Evolutionary conservation across 2,797 vertebrate genomes (phyloP), one percentile per base, ranked within the genome.

Genomic region (Melanogrammus aeglefinus): DNA sequence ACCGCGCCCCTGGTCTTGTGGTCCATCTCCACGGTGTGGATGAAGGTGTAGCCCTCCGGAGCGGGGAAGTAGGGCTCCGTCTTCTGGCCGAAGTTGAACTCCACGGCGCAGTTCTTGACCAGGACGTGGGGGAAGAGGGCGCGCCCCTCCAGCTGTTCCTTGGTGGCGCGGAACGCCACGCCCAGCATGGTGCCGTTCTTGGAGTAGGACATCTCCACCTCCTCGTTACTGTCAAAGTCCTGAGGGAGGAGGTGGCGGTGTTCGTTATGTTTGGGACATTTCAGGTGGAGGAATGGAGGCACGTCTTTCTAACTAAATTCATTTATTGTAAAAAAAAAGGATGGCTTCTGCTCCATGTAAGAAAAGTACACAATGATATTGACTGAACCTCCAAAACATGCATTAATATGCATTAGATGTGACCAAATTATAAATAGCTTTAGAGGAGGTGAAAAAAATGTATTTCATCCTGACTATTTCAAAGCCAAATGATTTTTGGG

Each of bases 51-150:
- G 1, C 96, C 96, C 0, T 96, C 95, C 0, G 94, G 94, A 1
- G 92, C 79, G 0, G 93, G 91, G 80, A 94, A 96, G 88, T 94
- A 97, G 0, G 96, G 91, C 76, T 95, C 93, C 1, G 77, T 81
- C 39, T 91, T 93, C 87, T 98, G 97, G 14, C 97, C 97, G 0
- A 98, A 98, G 91, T 98, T 98, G 90, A 98, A 97, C 80, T 98
- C 96, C 0, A 97, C 93, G 0, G 96, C 94, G 38, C 96, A 98
- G 75, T 98, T 98, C 88, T 98, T 98, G 82, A 96, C 95, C 80
- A 98, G 87, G 51, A 98, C 95, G 0, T 97, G 96, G 10, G 97
- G 97, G 82, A 96, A 97, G 7, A 98, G 94, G 0, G 96, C 93
- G 0, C 94, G 94, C 4, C 93, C 95, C 0, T 89, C 95, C 87